These are phyloP conservation scores for Nomada hirtipes DNA, from an alignment of 2,888 invertebrate genomes.

Conservation along the genomic window DNA sequence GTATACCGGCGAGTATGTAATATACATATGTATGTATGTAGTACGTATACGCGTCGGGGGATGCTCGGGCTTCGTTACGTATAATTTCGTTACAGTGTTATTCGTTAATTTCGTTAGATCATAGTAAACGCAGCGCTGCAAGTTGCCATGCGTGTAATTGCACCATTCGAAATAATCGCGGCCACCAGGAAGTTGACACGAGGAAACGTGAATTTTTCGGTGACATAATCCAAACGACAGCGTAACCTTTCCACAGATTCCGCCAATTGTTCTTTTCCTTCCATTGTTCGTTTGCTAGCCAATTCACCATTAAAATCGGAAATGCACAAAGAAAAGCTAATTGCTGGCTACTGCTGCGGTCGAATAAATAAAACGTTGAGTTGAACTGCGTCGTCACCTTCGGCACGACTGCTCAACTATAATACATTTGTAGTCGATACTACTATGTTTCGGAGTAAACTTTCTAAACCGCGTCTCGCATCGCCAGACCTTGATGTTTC, in stretches of 20 bases:
- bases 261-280: too few relatives aligned
- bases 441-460: not conserved
- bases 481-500: constrained; percentile 45
- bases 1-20: not conserved
- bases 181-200: not conserved
- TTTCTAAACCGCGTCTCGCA: not conserved
- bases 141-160: not conserved
- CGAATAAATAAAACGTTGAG: too few relatives aligned
- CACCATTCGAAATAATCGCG: not conserved
- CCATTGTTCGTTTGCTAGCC: too few relatives aligned
- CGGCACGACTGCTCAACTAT: too few relatives aligned
- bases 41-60: not conserved
- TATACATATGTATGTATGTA: not conserved
- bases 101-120: constrained; percentile 10
- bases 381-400: too few relatives aligned
- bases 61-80: constrained; percentile 44
- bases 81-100: constrained; percentile 38
- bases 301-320: too few relatives aligned
- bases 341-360: too few relatives aligned
- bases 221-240: not conserved
- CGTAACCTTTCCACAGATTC: not conserved
- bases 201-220: not conserved
- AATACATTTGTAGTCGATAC: constrained; percentile 2
- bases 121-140: not conserved
- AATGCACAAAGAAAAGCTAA: too few relatives aligned